Evolutionary conservation across 1,140 invertebrate genomes (phyloP), one percentile per base, ranked within the genome.

Genomic region (Rhopalosiphum maidis): DNA sequence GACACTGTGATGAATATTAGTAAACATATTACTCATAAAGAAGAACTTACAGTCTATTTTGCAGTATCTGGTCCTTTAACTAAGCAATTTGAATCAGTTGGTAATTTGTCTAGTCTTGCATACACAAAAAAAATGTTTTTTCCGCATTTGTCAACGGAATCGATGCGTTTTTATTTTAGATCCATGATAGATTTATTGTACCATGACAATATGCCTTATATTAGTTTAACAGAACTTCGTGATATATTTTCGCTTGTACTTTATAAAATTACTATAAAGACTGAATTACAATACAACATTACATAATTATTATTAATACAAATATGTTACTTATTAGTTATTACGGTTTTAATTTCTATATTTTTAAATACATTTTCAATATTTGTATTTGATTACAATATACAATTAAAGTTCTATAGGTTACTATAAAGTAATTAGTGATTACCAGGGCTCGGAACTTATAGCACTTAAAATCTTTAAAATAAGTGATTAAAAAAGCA

Each of bases 221-320:
- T 85, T 25, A 51, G 18, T 41, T 41, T 54, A 8, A 51, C 8
- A 41, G 77, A 55, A 54, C 35, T 93, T 55, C 18, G 21, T 41
- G 91, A 93, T 30, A 54, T 93, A 85, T 93, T 93, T 93, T 93
- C 91, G 1, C 77, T 93, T 41, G 51, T 86, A 37, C 91, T 93
- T 93, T 93, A 37, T 55, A 85, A 85, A 55, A 93, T 93, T n/a
- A 93, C 48, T 41, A 60, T 41, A 90, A 90, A 60, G 89, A 83
- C 90, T 92, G 90, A 23, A 51, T 92, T 68, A 22, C 11, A 86
- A 41, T 30, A 46, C 4, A 30, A 46, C 15, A 5, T 77, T 77
- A n/a, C n/a, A 18, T 77, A n/a, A 18, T 77, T 77, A 77, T n/a
- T 18, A n/a, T 77, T 77, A 30, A n/a, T 77, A 18, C 60, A 77